phyloP scores from a whole-genome alignment of 2,888 invertebrate species.

The Leptopterna dolabrata region DNA sequence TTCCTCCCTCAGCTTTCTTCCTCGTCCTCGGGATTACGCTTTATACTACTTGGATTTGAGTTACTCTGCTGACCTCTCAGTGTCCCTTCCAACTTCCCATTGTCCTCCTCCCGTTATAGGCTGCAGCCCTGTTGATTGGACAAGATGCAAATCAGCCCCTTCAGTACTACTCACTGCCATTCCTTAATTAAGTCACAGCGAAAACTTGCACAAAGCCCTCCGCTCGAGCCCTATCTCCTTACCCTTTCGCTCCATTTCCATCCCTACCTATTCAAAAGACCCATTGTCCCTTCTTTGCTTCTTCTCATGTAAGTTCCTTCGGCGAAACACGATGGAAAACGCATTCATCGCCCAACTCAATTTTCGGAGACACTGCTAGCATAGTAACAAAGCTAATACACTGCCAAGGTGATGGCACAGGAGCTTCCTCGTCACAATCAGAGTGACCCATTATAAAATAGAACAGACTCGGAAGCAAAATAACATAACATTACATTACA shows the following conservation, averaged over 20 bases:
- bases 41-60: conserved; percentile 38
- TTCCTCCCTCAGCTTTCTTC: neutral
- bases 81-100: conserved; percentile 32
- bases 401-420: too few relatives aligned
- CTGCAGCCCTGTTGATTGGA: conserved; percentile 39
- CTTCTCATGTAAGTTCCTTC: neutral
- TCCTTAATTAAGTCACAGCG: conserved; percentile 46
- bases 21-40: neutral
- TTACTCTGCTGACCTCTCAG: conserved; percentile 35
- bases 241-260: neutral
- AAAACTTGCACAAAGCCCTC: conserved; percentile 42
- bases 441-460: too few relatives aligned
- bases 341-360: neutral
- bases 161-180: conserved; percentile 20
- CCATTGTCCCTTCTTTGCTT: neutral
- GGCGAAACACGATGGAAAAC: neutral
- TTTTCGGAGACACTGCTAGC: neutral
- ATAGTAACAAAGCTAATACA: too few relatives aligned
- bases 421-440: too few relatives aligned
- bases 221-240: neutral
- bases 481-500: too few relatives aligned
- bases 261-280: neutral
- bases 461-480: too few relatives aligned
- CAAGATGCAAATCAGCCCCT: conserved; percentile 47
- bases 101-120: conserved; percentile 31